Conservation (phyloP, 2,888 invertebrate species). For the Cordilura impudica region DNA sequence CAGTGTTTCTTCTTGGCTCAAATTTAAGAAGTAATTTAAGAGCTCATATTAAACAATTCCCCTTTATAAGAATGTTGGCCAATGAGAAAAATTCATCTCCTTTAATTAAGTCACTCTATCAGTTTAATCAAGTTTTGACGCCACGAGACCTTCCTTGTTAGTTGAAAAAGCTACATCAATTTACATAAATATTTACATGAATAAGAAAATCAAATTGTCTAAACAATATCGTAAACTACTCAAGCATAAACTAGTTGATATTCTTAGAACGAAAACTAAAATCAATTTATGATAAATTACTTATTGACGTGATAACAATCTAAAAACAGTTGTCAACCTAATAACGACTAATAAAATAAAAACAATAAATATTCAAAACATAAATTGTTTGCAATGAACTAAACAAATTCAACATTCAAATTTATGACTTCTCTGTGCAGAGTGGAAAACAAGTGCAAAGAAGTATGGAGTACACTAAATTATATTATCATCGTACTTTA, state of each 20-base stretch:
- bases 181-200: neutral
- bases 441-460: too few relatives aligned
- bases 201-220: neutral
- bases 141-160: too few relatives aligned
- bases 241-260: neutral
- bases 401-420: neutral
- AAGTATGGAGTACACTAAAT: neutral
- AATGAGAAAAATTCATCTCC: too few relatives aligned
- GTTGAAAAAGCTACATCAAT: too few relatives aligned
- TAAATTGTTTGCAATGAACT: slow-evolving; percentile 21
- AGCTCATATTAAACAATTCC: too few relatives aligned
- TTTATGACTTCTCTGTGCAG: neutral
- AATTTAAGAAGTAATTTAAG: too few relatives aligned
- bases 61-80: too few relatives aligned
- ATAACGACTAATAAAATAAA: slow-evolving; percentile 24
- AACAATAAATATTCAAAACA: slow-evolving; percentile 6
- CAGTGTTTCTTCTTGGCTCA: too few relatives aligned
- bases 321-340: slow-evolving; percentile 43
- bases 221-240: neutral
- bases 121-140: too few relatives aligned
- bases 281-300: slow-evolving; percentile 69
- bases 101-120: too few relatives aligned
- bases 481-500: neutral
- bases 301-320: slow-evolving; percentile 74
- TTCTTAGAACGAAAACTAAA: neutral